These are phyloP conservation scores for Troides oblongomaculatus DNA, from an alignment of 2,888 invertebrate genomes.

Conservation along the genomic window DNA sequence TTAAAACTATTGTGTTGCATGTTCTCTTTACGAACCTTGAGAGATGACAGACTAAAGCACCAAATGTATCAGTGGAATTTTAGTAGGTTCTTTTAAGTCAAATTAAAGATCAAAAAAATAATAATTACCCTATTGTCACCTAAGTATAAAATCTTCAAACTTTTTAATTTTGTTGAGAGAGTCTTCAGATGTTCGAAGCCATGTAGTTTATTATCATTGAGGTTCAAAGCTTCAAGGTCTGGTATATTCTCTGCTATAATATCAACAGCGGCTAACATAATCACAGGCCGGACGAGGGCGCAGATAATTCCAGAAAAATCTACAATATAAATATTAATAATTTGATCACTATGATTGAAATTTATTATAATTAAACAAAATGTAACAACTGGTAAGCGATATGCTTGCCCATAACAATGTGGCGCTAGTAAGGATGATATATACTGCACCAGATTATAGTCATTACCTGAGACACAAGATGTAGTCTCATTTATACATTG, in stretches of 20 bases:
- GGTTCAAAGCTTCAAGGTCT: slow-evolving; percentile 88
- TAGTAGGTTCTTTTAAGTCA: too few relatives aligned
- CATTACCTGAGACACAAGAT: too few relatives aligned
- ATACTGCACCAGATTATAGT: too few relatives aligned
- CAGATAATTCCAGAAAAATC: slow-evolving; percentile 87
- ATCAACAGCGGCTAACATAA: slow-evolving; percentile 86
- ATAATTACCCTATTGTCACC: slow-evolving; percentile 87
- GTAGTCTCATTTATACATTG: too few relatives aligned
- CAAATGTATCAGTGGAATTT: too few relatives aligned
- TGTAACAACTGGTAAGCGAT: not conserved
- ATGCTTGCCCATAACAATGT: too few relatives aligned
- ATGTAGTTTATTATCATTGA: slow-evolving; percentile 88
- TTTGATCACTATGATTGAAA: not conserved
- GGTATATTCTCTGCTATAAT: slow-evolving; percentile 92
- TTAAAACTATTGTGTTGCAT: not conserved
- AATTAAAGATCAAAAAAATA: not conserved
- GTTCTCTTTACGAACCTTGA: not conserved
- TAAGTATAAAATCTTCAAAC: slow-evolving; percentile 88
- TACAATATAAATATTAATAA: slow-evolving; percentile 38
- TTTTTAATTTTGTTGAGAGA: slow-evolving; percentile 83
- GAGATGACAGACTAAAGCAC: not conserved
- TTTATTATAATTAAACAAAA: not conserved
- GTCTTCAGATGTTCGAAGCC: slow-evolving; percentile 84
- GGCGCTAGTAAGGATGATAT: too few relatives aligned
- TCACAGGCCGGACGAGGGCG: slow-evolving; percentile 85